Evolutionary conservation across 2,797 vertebrate genomes (phyloP).

Genomic region (Australoheros facetus): DNA sequence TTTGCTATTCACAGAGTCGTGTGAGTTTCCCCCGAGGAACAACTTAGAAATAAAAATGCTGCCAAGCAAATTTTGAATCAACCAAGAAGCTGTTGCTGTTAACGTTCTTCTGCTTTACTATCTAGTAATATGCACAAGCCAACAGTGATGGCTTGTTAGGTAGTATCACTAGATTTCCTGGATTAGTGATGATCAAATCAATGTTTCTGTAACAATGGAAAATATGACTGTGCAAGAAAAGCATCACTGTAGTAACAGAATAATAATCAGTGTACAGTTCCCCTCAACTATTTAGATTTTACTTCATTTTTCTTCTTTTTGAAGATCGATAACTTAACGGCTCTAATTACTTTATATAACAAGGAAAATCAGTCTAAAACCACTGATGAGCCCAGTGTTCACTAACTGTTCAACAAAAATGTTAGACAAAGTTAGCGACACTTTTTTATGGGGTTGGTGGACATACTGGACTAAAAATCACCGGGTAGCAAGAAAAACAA

Average conservation of each 20-base stretch:
- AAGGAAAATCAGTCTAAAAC: too few species aligned
- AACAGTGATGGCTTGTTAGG: neutral
- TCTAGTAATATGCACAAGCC: neutral
- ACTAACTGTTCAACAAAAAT: neutral
- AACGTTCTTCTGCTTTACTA: neutral
- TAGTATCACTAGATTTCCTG: neutral
- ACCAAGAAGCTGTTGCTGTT: constrained; percentile 6
- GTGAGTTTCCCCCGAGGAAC: neutral
- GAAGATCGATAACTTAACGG: neutral
- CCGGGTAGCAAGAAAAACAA: too few species aligned
- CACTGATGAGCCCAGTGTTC: neutral
- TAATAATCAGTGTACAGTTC: neutral
- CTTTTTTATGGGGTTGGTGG: neutral
- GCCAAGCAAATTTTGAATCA: constrained; percentile 20
- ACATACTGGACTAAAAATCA: neutral
- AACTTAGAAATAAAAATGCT: constrained; percentile 15
- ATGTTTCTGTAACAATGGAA: neutral
- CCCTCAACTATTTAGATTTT: neutral
- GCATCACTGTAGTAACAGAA: neutral
- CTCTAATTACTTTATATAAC: neutral
- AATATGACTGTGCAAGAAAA: neutral
- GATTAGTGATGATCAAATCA: neutral
- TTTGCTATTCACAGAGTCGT: constrained; percentile 10
- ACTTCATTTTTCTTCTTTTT: neutral
- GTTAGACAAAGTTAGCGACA: neutral